Percentiles rank a stretch among this genome's conserved stretches.
These are phyloP conservation scores for Betta splendens DNA, from an alignment of 2,797 vertebrate species.

Conservation along the genomic window DNA sequence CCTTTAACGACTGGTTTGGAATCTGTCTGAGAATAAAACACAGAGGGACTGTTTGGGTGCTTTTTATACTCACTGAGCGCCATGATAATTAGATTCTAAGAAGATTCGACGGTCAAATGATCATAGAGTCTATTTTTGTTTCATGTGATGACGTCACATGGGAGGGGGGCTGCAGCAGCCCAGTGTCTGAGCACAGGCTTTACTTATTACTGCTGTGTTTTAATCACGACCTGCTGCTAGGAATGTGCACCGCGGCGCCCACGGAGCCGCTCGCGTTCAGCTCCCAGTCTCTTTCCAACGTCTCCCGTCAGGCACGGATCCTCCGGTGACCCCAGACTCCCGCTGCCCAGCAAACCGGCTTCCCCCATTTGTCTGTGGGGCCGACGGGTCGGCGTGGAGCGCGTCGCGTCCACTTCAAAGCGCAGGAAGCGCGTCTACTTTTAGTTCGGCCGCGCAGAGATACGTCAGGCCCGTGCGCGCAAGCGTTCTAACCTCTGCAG, in stretches of 20 bases:
- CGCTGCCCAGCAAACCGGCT: constrained; percentile 62
- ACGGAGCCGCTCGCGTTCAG: constrained; percentile 47
- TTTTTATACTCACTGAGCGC: constrained; percentile 45
- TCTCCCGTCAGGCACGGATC: constrained; percentile 32
- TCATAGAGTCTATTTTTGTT: constrained; percentile 57
- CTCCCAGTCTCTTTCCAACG: constrained; percentile 42
- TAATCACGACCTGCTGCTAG: constrained; percentile 53
- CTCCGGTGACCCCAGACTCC: constrained; percentile 63
- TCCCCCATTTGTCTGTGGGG: constrained; percentile 68
- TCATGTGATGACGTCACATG: constrained; percentile 42
- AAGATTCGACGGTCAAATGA: constrained; percentile 47
- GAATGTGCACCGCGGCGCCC: constrained; percentile 32
- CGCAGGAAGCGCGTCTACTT: constrained; percentile 52
- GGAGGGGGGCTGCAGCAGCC: constrained; percentile 20
- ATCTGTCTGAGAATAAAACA: constrained; percentile 62
- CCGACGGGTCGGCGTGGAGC: constrained; percentile 38
- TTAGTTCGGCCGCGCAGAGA: constrained; percentile 49
- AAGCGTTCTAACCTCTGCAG: constrained; percentile 3
- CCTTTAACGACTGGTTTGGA: constrained; percentile 62
- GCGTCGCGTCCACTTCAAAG: constrained; percentile 66
- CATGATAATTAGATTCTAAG: constrained; percentile 33
- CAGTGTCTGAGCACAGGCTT: constrained; percentile 15
- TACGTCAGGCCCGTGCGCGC: constrained; percentile 22
- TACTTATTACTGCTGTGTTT: constrained; percentile 41
- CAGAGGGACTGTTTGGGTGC: constrained; percentile 29